Percentiles rank a stretch among this genome's conserved stretches.
Evolutionary conservation across 1,140 invertebrate species (phyloP).

Genomic region (Pogonomyrmex californicus): DNA sequence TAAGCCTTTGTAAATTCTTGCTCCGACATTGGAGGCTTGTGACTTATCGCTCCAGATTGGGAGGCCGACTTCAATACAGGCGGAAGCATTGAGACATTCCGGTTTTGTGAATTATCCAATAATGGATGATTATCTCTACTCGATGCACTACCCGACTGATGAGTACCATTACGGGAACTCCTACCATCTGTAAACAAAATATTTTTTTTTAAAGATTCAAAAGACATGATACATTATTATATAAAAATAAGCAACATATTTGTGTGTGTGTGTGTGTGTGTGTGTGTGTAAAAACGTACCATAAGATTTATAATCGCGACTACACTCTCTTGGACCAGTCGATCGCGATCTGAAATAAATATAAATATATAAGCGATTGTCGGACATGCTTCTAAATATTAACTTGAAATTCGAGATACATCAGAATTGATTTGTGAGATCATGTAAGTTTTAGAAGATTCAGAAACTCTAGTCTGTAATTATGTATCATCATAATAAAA

Average conservation of each 20-base stretch:
- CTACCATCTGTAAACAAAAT: conserved; percentile 84
- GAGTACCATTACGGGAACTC: conserved; percentile 88
- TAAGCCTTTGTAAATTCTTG: conserved; percentile 80
- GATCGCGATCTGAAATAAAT: conserved; percentile 82
- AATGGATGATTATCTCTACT: conserved; percentile 78
- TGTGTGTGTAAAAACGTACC: conserved; percentile 73
- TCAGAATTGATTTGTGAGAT: conserved; percentile 76
- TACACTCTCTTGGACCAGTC: conserved; percentile 83
- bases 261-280: neutral
- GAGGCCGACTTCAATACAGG: conserved; percentile 79
- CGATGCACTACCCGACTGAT: conserved; percentile 84
- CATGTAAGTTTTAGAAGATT: conserved; percentile 78
- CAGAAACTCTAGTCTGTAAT: conserved; percentile 84
- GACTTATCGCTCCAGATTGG: conserved; percentile 74
- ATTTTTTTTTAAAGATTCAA: neutral
- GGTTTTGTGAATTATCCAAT: conserved; percentile 80
- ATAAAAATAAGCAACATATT: neutral
- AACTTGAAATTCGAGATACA: neutral
- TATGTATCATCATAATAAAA: conserved; percentile 75
- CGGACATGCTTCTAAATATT: neutral
- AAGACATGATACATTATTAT: neutral
- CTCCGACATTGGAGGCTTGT: conserved; percentile 72
- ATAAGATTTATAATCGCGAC: conserved; percentile 83
- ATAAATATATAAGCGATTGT: conserved; percentile 34
- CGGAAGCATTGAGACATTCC: conserved; percentile 81